phyloP scores from a whole-genome alignment of 2,797 vertebrate species.

The Tiaroga cobitis region DNA sequence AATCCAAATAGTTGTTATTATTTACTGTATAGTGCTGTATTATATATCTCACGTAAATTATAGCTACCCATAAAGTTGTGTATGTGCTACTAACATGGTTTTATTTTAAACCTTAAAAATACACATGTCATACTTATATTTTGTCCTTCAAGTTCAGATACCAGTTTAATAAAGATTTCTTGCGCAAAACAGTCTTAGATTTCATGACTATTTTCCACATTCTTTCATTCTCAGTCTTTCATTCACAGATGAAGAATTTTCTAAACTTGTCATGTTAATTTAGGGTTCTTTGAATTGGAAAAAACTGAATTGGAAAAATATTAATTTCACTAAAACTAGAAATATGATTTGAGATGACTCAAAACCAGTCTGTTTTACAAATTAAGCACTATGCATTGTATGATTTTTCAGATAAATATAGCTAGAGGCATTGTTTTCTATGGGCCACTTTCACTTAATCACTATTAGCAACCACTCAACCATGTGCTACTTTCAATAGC shows the following conservation, averaged over 20 bases:
- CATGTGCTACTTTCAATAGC: constrained; percentile 22
- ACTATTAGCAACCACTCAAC: constrained; percentile 58
- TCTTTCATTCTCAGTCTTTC: neutral
- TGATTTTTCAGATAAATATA: constrained; percentile 12
- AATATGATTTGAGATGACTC: neutral
- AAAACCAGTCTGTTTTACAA: neutral
- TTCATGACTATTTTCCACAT: neutral
- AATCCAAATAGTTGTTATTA: neutral
- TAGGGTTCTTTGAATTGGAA: neutral
- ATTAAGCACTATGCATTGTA: neutral
- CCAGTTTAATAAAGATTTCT: neutral
- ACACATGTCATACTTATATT: neutral
- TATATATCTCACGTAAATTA: neutral
- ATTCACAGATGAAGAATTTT: neutral
- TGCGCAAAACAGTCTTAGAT: neutral
- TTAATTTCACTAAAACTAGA: neutral
- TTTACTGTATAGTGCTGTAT: neutral
- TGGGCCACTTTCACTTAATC: constrained; percentile 62
- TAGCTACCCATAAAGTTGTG: neutral
- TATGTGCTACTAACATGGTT: neutral
- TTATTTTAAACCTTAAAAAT: neutral
- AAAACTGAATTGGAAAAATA: no score
- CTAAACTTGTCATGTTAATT: neutral
- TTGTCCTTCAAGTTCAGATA: neutral
- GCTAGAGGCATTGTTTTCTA: constrained; percentile 10